Evolutionary conservation across 2,797 vertebrate genomes (phyloP).

Genomic region (Semaprochilodus insignis): DNA sequence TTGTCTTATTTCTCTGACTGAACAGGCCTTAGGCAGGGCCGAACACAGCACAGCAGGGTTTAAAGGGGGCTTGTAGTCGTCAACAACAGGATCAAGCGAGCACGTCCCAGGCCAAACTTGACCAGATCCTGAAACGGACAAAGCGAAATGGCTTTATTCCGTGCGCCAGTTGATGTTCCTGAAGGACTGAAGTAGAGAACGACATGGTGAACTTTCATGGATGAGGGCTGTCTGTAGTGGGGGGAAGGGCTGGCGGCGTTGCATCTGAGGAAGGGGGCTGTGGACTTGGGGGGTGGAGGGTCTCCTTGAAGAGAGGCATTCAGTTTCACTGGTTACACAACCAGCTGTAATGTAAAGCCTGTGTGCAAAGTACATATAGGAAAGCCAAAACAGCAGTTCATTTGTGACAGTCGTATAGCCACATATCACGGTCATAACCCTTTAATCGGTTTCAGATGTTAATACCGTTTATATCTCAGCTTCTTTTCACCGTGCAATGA

Average conservation of each 20-base stretch:
- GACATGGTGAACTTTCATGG: neutral
- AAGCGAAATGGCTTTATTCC: neutral
- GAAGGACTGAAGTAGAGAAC: neutral
- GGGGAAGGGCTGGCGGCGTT: neutral
- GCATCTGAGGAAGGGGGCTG: neutral
- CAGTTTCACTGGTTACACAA: neutral
- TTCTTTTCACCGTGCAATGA: no score
- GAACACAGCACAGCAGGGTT: neutral
- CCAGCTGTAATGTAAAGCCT: neutral
- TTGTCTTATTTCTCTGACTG: neutral
- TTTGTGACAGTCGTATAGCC: neutral
- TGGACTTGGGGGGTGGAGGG: neutral
- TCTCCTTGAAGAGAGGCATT: neutral
- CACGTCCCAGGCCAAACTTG: neutral
- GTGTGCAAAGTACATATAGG: neutral
- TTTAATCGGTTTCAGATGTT: neutral
- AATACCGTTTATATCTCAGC: no score
- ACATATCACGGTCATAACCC: no score
- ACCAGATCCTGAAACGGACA: neutral
- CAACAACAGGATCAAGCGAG: neutral
- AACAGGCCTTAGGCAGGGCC: neutral
- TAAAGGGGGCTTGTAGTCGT: neutral
- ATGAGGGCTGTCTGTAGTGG: no score
- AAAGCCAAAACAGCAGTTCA: neutral
- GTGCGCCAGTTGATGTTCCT: neutral